Conservation (phyloP, 2,113 vertebrate genomes). For the Hypomesus transpacificus region DNA sequence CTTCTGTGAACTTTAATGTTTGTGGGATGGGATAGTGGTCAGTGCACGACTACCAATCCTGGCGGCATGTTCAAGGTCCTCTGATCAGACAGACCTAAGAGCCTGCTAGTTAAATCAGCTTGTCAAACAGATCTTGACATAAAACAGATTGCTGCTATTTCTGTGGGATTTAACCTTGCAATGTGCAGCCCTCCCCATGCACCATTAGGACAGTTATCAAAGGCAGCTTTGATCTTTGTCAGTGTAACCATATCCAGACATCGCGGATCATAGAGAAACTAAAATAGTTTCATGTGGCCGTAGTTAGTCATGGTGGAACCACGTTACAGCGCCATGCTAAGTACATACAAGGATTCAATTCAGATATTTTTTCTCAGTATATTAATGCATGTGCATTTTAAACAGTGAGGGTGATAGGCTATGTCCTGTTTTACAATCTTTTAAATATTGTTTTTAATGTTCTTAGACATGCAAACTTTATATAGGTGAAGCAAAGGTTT, state of each 20-base stretch:
- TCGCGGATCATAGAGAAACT: slow-evolving; percentile 76
- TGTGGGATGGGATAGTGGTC: too few relatives aligned
- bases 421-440: background rate
- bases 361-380: too few relatives aligned
- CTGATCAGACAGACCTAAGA: background rate
- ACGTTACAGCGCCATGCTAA: slow-evolving; percentile 30
- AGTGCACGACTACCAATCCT: too few relatives aligned
- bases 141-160: slow-evolving; percentile 70
- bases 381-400: too few relatives aligned
- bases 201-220: slow-evolving; percentile 79
- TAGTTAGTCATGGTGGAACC: slow-evolving; percentile 77
- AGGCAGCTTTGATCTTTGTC: slow-evolving; percentile 84
- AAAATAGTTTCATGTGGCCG: slow-evolving; percentile 89
- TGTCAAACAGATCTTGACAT: slow-evolving; percentile 68
- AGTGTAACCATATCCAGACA: slow-evolving; percentile 95
- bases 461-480: background rate
- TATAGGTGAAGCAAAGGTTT: too few relatives aligned
- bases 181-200: slow-evolving; percentile 69
- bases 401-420: background rate
- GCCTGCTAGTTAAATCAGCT: slow-evolving; percentile 47
- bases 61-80: background rate
- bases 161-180: slow-evolving; percentile 70
- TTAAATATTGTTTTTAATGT: background rate
- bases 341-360: too few relatives aligned
- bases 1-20: too few relatives aligned